phyloP scores from a whole-genome alignment of 2,888 invertebrate genomes.

The Acanthosepion pharaonis region DNA sequence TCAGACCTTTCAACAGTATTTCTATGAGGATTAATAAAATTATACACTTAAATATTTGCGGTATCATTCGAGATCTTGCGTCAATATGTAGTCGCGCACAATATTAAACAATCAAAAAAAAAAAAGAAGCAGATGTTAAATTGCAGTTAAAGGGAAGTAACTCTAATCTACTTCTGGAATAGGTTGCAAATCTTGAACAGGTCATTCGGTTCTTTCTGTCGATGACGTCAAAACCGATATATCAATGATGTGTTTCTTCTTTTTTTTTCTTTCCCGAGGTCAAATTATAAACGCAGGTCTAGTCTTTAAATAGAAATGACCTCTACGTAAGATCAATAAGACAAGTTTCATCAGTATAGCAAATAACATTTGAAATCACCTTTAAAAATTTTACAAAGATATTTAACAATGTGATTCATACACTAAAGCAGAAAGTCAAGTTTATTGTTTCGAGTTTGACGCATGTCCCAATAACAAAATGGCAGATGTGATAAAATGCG shows the following conservation, averaged over 20 bases:
- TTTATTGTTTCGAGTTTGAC: too few relatives aligned
- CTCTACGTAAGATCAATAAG: slow-evolving; percentile 15
- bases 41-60: too few relatives aligned
- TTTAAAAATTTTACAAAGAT: not conserved
- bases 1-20: too few relatives aligned
- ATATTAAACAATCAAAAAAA: not conserved
- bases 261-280: not conserved
- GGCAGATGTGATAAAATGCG: too few relatives aligned
- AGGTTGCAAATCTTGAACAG: not conserved
- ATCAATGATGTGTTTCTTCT: not conserved
- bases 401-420: not conserved
- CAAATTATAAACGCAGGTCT: not conserved
- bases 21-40: too few relatives aligned
- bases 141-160: not conserved
- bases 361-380: not conserved
- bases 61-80: too few relatives aligned
- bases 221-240: not conserved
- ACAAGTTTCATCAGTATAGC: not conserved
- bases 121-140: not conserved
- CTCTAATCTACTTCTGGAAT: not conserved
- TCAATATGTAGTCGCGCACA: too few relatives aligned
- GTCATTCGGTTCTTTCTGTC: not conserved
- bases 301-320: not conserved
- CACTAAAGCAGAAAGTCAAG: too few relatives aligned
- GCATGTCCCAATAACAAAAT: too few relatives aligned